These are phyloP conservation scores for Diadumene lineata DNA, from an alignment of 92 coral and sea anemone species.

Conservation along the genomic window DNA sequence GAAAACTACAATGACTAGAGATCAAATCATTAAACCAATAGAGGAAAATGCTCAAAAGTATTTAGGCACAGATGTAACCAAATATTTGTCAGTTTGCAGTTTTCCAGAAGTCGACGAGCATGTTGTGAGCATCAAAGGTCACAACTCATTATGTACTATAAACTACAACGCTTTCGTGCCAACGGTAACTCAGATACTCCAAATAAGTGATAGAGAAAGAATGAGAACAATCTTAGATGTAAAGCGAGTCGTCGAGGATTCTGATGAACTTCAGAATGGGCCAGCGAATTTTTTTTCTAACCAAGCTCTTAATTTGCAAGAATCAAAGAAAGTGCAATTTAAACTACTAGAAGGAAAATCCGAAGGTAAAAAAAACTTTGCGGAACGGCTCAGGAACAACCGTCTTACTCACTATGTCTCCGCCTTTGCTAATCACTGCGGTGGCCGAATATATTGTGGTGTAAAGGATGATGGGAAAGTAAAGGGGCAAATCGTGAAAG, in stretches of 20 bases:
- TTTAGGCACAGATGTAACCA: neutral
- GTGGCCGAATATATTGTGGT: conserved; percentile 45
- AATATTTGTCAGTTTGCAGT: neutral
- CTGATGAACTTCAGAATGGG: conserved; percentile 20
- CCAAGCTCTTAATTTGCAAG: conserved; percentile 13
- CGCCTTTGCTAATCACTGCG: conserved; percentile 46
- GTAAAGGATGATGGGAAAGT: conserved; percentile 28
- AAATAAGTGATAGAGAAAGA: conserved; percentile 9
- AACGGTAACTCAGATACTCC: conserved; percentile 26
- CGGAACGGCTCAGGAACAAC: conserved; percentile 15
- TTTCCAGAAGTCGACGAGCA: neutral
- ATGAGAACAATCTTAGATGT: conserved; percentile 19
- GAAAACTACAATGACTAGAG: neutral
- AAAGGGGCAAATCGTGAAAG: conserved; percentile 32
- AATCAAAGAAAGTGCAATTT: conserved; percentile 19
- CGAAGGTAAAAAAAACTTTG: conserved; percentile 11
- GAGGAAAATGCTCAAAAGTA: neutral
- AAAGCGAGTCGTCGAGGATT: conserved; percentile 28
- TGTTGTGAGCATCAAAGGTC: neutral
- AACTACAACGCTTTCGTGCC: conserved; percentile 33
- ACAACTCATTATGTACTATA: neutral
- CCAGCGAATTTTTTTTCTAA: conserved; percentile 22
- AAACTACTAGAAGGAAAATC: conserved; percentile 18
- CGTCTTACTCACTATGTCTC: conserved; percentile 26
- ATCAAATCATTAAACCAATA: neutral